Base-by-base conservation (phyloP, 2,797 vertebrate species). In the Myotis myotis region DNA sequence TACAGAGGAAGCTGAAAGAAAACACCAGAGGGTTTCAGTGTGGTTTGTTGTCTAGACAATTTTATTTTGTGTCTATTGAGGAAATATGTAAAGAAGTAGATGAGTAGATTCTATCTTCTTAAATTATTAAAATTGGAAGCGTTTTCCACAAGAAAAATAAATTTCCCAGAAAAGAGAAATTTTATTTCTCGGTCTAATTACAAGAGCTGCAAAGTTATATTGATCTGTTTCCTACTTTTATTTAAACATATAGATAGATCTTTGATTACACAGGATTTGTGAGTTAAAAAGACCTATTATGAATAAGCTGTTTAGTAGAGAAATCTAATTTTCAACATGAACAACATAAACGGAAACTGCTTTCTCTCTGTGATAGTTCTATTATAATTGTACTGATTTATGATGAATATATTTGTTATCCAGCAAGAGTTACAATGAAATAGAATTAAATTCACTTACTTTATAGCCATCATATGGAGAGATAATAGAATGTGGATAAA, bases 321-420 rank as follows among this genome's bases (percentile, higher is more conserved):
- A 84, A 96, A 87, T 94, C 75, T 88, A 64, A 93, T 89, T 85
- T 91, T 91, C 71, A 70, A 9, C 36, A 38, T 60, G 33, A 94
- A 83, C 44, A 82, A 23, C 30, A 6, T 80, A 83, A 87, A 41
- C 83, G 70, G 64, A 87, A 96, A 89, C 41, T 38, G 60, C 87
- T 87, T 81, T 95, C 71, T 87, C 36, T 91, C 57, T 80, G 3
- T 92, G 74, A 84, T 94, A 51, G 64, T 74, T 85, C 64, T 79
- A 10, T 68, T 75, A 88, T 96, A 91, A 91, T 93, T 89, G 13
- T 71, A 71, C 68, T 95, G 81, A 95, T 79, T 94, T 89, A 81
- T 89, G 76, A 51, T 62, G 71, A 89, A 74, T 93, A 30, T 87
- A 84, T 92, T 89, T 94, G 47, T 64, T 68, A 88, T 87, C 55